A percentile compares a stretch with the other conserved stretches of the same genome.
Evolutionary conservation across 2,113 vertebrate genomes (phyloP).

Genomic region (Rhegmatorhina hoffmannsi): DNA sequence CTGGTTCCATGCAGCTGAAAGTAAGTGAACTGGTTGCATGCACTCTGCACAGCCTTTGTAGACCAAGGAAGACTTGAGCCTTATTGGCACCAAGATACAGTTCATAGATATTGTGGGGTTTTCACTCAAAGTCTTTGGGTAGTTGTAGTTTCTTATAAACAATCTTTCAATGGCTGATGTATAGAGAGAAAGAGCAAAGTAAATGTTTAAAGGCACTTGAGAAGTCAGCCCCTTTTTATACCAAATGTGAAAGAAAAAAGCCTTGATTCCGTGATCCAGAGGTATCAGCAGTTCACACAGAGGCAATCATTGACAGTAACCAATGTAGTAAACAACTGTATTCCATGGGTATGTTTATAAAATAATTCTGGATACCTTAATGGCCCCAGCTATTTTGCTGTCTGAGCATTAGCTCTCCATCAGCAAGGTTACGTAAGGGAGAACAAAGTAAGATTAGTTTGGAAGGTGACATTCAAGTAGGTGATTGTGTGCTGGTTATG

Average conservation of each 20-base stretch:
- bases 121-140: neutral
- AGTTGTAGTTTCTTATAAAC: neutral
- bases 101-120: neutral
- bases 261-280: neutral
- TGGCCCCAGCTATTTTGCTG: neutral
- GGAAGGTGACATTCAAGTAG: neutral
- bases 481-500: neutral
- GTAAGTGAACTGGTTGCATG: neutral
- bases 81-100: neutral
- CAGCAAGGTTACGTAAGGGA: neutral
- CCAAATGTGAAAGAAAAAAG: neutral
- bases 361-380: neutral
- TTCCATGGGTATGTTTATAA: neutral
- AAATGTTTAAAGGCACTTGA: neutral
- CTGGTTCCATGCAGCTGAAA: neutral
- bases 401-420: neutral
- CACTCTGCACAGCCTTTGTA: neutral
- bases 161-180: neutral
- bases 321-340: neutral
- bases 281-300: neutral
- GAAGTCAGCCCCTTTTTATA: neutral
- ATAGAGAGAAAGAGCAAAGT: neutral
- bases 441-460: neutral
- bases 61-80: neutral
- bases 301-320: neutral